These are phyloP conservation scores for Myrmecophaga tridactyla DNA, from an alignment of 2,113 vertebrate genomes.

Conservation along the genomic window DNA sequence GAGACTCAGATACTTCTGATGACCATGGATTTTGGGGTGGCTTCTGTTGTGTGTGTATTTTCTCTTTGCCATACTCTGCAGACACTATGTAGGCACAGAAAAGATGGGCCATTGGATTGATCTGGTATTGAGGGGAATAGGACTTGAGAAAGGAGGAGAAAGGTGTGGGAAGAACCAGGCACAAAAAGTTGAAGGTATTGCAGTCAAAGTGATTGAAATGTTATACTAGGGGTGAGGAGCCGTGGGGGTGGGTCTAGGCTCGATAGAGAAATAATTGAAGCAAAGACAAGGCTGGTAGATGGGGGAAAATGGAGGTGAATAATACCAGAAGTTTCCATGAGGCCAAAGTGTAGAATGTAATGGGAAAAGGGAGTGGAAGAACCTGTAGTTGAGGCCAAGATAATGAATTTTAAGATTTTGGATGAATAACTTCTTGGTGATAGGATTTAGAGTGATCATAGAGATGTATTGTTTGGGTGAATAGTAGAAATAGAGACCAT, in stretches of 20 bases:
- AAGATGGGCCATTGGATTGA: not conserved
- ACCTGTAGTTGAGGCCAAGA: not conserved
- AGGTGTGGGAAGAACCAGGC: not conserved
- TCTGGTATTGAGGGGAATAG: not conserved
- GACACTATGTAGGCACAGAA: not conserved
- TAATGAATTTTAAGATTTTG: constrained; percentile 4
- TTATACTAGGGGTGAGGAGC: not conserved
- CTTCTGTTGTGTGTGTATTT: not conserved
- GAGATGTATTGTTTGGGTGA: not conserved
- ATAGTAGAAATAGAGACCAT: not conserved
- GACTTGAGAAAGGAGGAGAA: not conserved
- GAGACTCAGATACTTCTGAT: not conserved
- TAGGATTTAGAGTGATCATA: not conserved
- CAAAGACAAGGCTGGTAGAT: not conserved
- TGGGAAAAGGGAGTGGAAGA: not conserved
- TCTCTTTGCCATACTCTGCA: not conserved
- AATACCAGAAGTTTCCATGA: not conserved
- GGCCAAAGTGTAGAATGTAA: not conserved
- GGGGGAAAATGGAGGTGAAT: not conserved
- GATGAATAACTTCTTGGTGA: not conserved
- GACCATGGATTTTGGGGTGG: not conserved
- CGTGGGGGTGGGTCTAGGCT: not conserved
- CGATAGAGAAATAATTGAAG: not conserved
- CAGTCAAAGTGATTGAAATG: not conserved
- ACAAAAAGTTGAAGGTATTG: not conserved